A percentile compares a stretch with the other conserved stretches of the same genome.
These are phyloP conservation scores for Drosophila kohkoa DNA, from an alignment of 1,140 invertebrate genomes.

Conservation along the genomic window DNA sequence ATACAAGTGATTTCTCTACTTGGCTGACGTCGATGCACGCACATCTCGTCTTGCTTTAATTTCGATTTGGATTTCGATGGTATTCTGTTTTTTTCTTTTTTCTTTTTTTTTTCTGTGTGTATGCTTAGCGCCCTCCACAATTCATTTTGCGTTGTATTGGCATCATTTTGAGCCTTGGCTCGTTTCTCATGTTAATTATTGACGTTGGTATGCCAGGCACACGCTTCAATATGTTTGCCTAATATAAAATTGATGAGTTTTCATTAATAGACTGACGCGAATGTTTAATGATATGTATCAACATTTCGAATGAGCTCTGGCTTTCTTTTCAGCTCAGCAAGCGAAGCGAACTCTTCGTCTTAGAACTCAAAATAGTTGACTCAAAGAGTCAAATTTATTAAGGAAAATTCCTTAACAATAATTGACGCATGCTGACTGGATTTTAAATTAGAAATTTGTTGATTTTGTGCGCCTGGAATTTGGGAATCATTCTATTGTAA, in stretches of 20 bases:
- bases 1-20: slow-evolving; percentile 21
- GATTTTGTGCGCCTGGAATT: slow-evolving; percentile 6
- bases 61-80: slow-evolving; percentile 23
- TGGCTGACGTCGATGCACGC: neutral
- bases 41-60: slow-evolving; percentile 16
- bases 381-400: neutral
- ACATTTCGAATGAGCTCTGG: slow-evolving; percentile 3
- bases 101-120: neutral
- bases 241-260: slow-evolving; percentile 68
- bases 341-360: neutral
- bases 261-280: slow-evolving; percentile 50
- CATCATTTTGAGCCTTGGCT: neutral
- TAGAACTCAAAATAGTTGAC: neutral
- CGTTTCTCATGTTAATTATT: slow-evolving; percentile 51
- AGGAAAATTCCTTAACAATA: neutral
- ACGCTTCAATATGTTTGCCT: slow-evolving; percentile 41
- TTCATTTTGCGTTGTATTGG: neutral
- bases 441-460: slow-evolving; percentile 27
- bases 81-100: too few species aligned
- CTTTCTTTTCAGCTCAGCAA: neutral
- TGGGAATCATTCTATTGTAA: slow-evolving; percentile 2
- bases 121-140: neutral
- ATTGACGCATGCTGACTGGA: neutral
- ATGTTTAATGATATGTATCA: slow-evolving; percentile 27
- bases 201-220: slow-evolving; percentile 55